A percentile compares a stretch with the other conserved stretches of the same genome.
These are phyloP conservation scores for Phylloscopus trochilus DNA, from an alignment of 2,113 vertebrate species.

Conservation along the genomic window DNA sequence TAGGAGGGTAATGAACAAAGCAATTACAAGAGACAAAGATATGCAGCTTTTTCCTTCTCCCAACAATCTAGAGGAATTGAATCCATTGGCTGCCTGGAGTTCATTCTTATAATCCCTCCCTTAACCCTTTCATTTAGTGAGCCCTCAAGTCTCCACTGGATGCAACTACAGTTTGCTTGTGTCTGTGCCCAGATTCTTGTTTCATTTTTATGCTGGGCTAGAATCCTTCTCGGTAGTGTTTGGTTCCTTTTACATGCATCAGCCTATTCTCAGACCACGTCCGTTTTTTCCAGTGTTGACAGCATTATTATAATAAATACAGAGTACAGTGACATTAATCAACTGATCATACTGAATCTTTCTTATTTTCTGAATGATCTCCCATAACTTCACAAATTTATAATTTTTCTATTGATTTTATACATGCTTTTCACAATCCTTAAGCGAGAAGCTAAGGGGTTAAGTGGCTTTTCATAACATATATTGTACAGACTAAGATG, in stretches of 20 bases:
- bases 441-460: not conserved
- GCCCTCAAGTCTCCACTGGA: not conserved
- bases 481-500: not conserved
- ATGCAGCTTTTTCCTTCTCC: slow-evolving; percentile 16
- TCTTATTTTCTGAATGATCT: not conserved
- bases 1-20: slow-evolving; percentile 47
- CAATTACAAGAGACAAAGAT: slow-evolving; percentile 49
- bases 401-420: not conserved
- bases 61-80: slow-evolving; percentile 33
- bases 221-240: not conserved
- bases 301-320: not conserved
- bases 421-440: not conserved
- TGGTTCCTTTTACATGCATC: not conserved
- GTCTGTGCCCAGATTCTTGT: not conserved
- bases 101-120: slow-evolving; percentile 42
- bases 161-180: not conserved
- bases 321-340: not conserved
- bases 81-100: slow-evolving; percentile 26
- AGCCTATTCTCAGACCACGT: not conserved
- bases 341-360: not conserved
- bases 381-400: not conserved
- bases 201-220: not conserved
- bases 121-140: slow-evolving; percentile 38
- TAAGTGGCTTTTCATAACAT: not conserved
- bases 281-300: not conserved